phyloP scores from a whole-genome alignment of 2,113 vertebrate genomes.

The Erinaceus europaeus region DNA sequence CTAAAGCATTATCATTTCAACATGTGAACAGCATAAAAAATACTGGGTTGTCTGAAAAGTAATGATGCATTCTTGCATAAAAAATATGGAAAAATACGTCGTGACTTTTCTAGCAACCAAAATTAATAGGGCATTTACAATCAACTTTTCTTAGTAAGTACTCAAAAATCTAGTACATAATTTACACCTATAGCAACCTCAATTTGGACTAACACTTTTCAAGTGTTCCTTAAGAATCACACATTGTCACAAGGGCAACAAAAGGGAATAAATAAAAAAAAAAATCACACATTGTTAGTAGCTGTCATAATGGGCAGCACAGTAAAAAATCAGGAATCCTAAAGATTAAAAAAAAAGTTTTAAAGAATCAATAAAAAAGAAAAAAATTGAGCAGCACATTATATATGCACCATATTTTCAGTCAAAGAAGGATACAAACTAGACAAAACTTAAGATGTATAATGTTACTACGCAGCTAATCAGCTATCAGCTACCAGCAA shows the following conservation, averaged over 20 bases:
- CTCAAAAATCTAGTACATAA: constrained; percentile 4
- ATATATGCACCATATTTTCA: background rate
- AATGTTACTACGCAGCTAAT: constrained; percentile 18
- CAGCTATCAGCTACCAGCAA: background rate
- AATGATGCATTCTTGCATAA: too few species aligned
- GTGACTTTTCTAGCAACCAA: too few species aligned
- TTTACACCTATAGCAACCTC: background rate
- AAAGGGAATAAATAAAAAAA: too few species aligned
- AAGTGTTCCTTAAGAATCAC: constrained; percentile 3
- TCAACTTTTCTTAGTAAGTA: constrained; percentile 11
- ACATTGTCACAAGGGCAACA: too few species aligned
- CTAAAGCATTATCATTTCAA: constrained; percentile 36
- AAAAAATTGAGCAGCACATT: constrained; percentile 22
- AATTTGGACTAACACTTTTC: background rate
- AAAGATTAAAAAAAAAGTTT: background rate
- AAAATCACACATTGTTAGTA: too few species aligned
- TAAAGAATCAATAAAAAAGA: background rate
- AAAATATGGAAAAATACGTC: too few species aligned
- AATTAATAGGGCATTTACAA: background rate
- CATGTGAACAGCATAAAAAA: constrained; percentile 20
- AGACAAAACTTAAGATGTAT: background rate
- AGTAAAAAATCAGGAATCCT: background rate
- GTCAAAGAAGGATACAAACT: background rate
- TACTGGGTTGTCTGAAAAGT: too few species aligned
- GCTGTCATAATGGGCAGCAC: background rate